Percentiles rank a stretch among this genome's conserved stretches.
Evolutionary conservation across 2,113 vertebrate species (phyloP).

Genomic region (Azemiops feae): DNA sequence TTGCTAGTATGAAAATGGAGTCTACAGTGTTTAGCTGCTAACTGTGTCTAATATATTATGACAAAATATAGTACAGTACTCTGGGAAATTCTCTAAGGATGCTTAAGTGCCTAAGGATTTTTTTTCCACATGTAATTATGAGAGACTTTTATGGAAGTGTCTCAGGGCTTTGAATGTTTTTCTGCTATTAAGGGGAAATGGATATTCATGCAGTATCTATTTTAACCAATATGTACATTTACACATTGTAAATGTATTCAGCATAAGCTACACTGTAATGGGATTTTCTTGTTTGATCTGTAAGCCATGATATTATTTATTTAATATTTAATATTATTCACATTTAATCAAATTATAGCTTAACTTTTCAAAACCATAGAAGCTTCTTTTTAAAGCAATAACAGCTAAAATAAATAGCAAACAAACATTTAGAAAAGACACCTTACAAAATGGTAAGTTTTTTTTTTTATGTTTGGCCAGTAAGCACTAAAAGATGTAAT

Average conservation of each 20-base stretch:
- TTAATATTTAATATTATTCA: too few relatives aligned
- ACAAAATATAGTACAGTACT: neutral
- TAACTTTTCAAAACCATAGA: too few relatives aligned
- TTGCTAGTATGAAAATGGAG: neutral
- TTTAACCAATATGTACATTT: neutral
- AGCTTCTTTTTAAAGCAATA: neutral
- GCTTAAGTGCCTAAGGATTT: rapidly evolving
- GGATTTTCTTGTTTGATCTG: neutral
- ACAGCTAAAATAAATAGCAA: neutral
- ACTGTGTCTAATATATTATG: neutral
- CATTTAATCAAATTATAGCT: too few relatives aligned
- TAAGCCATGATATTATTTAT: neutral
- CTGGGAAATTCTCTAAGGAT: neutral
- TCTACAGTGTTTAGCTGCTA: neutral
- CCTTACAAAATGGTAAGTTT: neutral
- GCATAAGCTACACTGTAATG: neutral
- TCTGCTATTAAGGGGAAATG: neutral
- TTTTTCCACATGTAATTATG: too few relatives aligned
- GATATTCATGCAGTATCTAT: neutral
- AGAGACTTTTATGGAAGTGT: neutral
- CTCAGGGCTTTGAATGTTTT: neutral
- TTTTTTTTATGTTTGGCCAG: neutral
- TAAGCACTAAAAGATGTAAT: neutral
- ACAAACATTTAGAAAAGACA: neutral
- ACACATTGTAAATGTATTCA: neutral